Percentiles rank a stretch among this genome's conserved stretches.
These are phyloP conservation scores for Trachymyrmex septentrionalis DNA, from an alignment of 1,140 invertebrate species.

Conservation along the genomic window DNA sequence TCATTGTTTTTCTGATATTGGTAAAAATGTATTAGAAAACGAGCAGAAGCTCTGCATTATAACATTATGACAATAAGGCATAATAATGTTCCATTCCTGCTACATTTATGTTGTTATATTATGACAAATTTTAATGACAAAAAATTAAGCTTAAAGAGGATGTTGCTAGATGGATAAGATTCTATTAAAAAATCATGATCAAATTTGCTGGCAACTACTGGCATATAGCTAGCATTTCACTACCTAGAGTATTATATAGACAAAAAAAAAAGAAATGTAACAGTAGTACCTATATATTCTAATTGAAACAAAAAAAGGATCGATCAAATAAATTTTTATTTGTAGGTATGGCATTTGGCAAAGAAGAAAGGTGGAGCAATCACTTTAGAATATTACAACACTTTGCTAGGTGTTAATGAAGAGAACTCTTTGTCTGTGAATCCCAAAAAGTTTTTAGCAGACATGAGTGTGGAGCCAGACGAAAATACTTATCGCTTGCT, in stretches of 20 bases:
- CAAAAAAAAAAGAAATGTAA: neutral
- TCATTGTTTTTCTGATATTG: too few relatives aligned
- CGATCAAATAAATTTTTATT: neutral
- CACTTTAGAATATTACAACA: conserved; percentile 70
- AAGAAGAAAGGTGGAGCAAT: conserved; percentile 23
- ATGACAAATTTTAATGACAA: too few relatives aligned
- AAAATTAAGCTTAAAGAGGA: too few relatives aligned
- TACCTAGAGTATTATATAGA: neutral
- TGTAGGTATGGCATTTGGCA: conserved; percentile 65
- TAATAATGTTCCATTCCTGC: too few relatives aligned
- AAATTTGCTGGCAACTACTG: too few relatives aligned
- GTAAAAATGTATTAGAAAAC: too few relatives aligned
- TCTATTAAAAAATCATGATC: too few relatives aligned
- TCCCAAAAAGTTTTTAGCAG: conserved; percentile 57
- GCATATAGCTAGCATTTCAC: too few relatives aligned
- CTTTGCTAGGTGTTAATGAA: conserved; percentile 60
- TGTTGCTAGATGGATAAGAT: too few relatives aligned
- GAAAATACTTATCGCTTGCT: conserved; percentile 66
- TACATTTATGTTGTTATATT: too few relatives aligned
- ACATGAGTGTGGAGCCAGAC: conserved; percentile 67
- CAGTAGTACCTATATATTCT: neutral
- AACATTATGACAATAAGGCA: too few relatives aligned
- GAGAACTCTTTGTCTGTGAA: conserved; percentile 60
- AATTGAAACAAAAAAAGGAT: neutral
- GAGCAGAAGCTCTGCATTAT: too few relatives aligned